Percentiles rank a stretch among this genome's conserved stretches.
These are phyloP conservation scores for Megalops atlanticus DNA, from an alignment of 2,113 vertebrate species.

Conservation along the genomic window DNA sequence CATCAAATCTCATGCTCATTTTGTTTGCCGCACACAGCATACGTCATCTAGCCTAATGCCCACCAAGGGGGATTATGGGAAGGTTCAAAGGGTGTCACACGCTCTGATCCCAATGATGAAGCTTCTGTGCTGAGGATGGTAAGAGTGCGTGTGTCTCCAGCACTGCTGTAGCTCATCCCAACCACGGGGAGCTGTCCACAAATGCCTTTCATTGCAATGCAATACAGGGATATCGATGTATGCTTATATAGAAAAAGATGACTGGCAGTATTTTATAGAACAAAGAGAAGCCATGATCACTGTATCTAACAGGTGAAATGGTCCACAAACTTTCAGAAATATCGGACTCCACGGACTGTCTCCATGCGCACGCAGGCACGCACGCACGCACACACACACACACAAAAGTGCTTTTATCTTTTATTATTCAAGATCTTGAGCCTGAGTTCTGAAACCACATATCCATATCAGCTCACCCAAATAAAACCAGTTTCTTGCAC, in stretches of 20 bases:
- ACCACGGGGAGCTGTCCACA: not conserved
- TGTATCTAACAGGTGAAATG: not conserved
- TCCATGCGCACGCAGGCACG: not conserved
- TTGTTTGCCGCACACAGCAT: not conserved
- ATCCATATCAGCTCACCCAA: not conserved
- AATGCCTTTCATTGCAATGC: not conserved
- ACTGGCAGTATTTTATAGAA: not conserved
- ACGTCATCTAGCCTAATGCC: not conserved
- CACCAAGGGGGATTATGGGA: conserved; percentile 1
- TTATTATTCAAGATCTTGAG: not conserved
- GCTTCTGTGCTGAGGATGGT: not conserved
- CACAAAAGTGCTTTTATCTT: not conserved
- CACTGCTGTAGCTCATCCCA: not conserved
- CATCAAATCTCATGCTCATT: not conserved
- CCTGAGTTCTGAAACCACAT: not conserved
- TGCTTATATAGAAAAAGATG: not conserved
- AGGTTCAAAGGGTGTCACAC: not conserved
- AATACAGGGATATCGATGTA: not conserved
- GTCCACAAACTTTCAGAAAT: not conserved
- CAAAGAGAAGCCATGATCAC: not conserved
- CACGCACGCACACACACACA: no score
- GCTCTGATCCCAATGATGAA: not conserved
- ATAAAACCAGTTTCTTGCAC: not conserved
- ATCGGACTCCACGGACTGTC: not conserved
- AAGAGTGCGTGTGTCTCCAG: not conserved